phyloP scores from a whole-genome alignment of 64 coral and sea anemone species.

The Pocillopora damicornis region DNA sequence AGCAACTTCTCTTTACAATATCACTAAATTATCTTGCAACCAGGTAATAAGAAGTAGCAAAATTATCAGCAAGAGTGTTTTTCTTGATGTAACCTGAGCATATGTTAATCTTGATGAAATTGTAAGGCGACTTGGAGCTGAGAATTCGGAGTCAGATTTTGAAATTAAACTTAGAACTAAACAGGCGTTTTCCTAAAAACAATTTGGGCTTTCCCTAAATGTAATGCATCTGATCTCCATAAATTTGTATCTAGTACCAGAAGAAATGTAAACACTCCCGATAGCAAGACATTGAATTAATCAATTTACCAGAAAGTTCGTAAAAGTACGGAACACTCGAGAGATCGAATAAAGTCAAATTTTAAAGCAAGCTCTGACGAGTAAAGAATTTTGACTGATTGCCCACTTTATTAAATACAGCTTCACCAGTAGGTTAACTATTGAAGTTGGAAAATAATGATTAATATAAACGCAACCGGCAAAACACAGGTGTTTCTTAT shows the following conservation, averaged over 20 bases:
- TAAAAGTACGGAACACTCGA: no score
- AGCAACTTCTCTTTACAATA: no score
- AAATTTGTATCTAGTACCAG: not conserved
- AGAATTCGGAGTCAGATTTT: no score
- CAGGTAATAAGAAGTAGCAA: no score
- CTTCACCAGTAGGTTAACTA: not conserved
- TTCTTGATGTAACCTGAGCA: no score
- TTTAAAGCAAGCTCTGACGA: not conserved
- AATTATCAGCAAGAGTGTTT: no score
- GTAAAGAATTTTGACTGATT: not conserved
- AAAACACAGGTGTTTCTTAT: not conserved
- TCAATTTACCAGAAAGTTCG: not conserved
- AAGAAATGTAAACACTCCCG: not conserved
- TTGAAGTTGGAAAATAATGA: not conserved
- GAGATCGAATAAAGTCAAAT: not conserved
- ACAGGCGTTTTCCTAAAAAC: no score
- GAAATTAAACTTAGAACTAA: no score
- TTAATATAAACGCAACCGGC: not conserved
- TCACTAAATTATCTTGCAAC: no score
- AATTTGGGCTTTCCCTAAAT: no score
- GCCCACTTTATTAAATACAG: not conserved
- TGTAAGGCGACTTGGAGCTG: no score
- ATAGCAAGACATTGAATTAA: not conserved
- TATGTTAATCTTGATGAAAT: no score
- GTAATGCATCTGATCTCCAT: not conserved